Base-by-base conservation (phyloP, 2,797 vertebrate species). In the Phylloscopus collybita region DNA sequence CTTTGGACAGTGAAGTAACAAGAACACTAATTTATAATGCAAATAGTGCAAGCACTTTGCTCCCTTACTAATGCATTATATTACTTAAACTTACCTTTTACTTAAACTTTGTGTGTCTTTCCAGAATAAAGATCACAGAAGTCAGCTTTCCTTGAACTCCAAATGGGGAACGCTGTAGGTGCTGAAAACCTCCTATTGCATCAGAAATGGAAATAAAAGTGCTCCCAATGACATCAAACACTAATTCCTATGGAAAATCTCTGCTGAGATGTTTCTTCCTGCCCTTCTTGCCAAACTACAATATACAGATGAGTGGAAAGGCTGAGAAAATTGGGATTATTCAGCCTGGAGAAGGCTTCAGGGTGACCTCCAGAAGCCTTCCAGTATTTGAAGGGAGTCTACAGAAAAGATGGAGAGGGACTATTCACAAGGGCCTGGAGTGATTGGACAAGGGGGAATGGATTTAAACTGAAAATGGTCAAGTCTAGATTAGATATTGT, bases 121-220 rank as follows among this genome's bases (percentile, higher is more conserved):
- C 59, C 51, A 93, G 44, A 86, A 66, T 56, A 84, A 38, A 90
- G 57, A 75, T 29, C 44, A 79, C 15, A 74, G 16, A 92, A 87
- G 85, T 70, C 60, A 70, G 10, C 57, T 66, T 49, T 73, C 9
- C 49, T 73, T 90, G 29, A 81, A 47, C 11, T 86, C 32, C 51
- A 84, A 65, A 47, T 44, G 13, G 25, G 13, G 22, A 86, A 56
- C 1, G 3, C 12, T 50, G 9, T 62, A 76, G 26, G 17, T 73
- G 74, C 49, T 64, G 56, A 88, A 91, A 91, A 16, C 2, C 32
- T 60, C 6, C 38, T 79, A 3, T 67, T 93, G 71, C 49, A 82
- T 86, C 73, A 80, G 71, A 90, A 95, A 81, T 64, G 9, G 72
- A 94, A 94, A 81, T 34, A 84, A 12, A 30, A 70, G 13, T 65